Percentiles rank a stretch among this genome's conserved stretches.
These are phyloP conservation scores for Gymnothorax reevesii DNA, from an alignment of 2,797 vertebrate species.

Conservation along the genomic window DNA sequence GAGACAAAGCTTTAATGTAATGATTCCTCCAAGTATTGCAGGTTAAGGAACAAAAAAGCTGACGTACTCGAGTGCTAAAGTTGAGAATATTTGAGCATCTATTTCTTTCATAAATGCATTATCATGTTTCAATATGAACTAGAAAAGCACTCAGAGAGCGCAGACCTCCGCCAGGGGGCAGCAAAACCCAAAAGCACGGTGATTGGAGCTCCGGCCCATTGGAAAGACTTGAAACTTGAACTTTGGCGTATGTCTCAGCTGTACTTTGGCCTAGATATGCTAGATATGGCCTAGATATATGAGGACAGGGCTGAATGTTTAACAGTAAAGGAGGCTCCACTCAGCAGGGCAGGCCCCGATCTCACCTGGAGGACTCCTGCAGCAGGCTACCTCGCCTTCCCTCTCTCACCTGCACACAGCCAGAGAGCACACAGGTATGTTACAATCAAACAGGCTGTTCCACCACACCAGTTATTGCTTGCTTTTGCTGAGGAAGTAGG, in stretches of 20 bases:
- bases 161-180: no score
- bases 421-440: neutral
- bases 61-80: neutral
- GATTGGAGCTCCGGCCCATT: no score
- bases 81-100: no score
- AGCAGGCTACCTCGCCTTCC: neutral
- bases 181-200: no score
- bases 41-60: neutral
- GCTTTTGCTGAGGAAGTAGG: neutral
- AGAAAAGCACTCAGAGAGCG: neutral
- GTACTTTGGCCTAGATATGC: no score
- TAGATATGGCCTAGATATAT: no score
- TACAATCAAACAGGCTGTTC: neutral
- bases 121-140: neutral
- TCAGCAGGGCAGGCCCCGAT: neutral
- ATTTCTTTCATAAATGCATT: neutral
- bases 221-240: no score
- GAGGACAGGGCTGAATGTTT: neutral
- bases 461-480: neutral
- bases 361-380: slow-evolving; percentile 24
- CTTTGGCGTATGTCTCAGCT: no score
- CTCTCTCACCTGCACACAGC: neutral
- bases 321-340: neutral
- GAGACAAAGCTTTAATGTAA: neutral
- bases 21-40: neutral